Evolutionary conservation across 2,797 vertebrate species (phyloP).

Genomic region (Crocidura indochinensis): DNA sequence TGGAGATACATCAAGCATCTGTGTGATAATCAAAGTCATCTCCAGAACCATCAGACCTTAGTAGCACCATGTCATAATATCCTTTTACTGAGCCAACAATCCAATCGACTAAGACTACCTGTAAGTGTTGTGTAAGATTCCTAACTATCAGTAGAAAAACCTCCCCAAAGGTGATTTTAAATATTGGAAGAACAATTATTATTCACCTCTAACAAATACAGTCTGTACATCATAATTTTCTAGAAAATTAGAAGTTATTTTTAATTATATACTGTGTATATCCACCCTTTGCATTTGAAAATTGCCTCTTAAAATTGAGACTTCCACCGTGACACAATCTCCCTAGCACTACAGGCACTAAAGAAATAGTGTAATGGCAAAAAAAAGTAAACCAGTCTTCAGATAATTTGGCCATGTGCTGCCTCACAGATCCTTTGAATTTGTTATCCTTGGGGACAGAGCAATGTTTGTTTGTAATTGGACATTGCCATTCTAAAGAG

Average conservation of each 20-base stretch:
- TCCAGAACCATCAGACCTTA: too few relatives aligned
- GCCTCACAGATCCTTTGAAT: slow-evolving; percentile 5
- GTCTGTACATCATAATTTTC: not conserved
- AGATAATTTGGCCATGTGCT: slow-evolving; percentile 42
- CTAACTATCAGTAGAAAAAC: too few relatives aligned
- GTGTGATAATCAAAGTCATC: too few relatives aligned
- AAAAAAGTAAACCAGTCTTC: slow-evolving; percentile 32
- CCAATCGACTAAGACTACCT: too few relatives aligned
- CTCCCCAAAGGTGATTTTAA: not conserved
- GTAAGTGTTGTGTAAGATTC: too few relatives aligned
- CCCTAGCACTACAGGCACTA: slow-evolving; percentile 42
- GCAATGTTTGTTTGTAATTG: slow-evolving; percentile 67
- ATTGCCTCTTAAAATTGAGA: slow-evolving; percentile 24
- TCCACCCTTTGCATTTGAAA: not conserved
- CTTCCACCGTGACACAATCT: not conserved
- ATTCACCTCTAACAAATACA: slow-evolving; percentile 11
- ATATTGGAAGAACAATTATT: not conserved
- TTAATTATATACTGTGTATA: not conserved
- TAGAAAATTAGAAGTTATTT: slow-evolving; percentile 34
- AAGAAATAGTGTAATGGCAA: slow-evolving; percentile 63
- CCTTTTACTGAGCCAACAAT: too few relatives aligned
- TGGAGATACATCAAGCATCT: too few relatives aligned
- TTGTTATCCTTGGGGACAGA: slow-evolving; percentile 62
- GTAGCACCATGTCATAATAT: too few relatives aligned
- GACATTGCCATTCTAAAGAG: slow-evolving; percentile 61